Evolutionary conservation across 2,113 vertebrate species (phyloP), one percentile per base, ranked within the genome.

Genomic region (Scatophagus argus): DNA sequence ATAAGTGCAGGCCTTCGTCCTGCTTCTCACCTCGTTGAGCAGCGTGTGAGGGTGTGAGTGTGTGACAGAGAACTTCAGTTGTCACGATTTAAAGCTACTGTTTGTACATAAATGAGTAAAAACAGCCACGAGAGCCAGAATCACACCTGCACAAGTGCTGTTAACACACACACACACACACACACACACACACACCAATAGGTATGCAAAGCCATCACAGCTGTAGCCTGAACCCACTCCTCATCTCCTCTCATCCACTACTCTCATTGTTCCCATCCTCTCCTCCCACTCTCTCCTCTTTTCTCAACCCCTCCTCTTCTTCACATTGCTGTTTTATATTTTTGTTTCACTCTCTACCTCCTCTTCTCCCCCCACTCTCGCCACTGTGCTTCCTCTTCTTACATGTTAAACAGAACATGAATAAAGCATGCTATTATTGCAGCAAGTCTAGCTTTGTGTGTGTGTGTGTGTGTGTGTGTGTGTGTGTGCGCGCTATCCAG

Each of bases 321-420:
- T 64, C 52, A 62, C 34, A n/a, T 43, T 47, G 11, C 51, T 31
- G 38, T 58, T 56, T 16, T 23, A n/a, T 5, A 6, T 55, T 31
- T 69, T 46, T 83, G 43, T 83, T 78, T 3, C 17, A 27, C 38
- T 59, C 25, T 31, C 25, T 31, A 8, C 21, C 27, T 25, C 41
- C 25, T n/a, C 31, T 4, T 49, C 8, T 21, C 49, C 2, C 55
- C 49, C 23, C 36, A 3, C 62, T 65, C 21, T 51, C 47, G 21
- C 49, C 3, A 17, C 60, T 54, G 47, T 19, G 21, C 8, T 2
- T 36, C 64, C 61, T 58, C 36, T 59, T 73, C 77, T 70, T 65
- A 38, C 77, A 73, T 79, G 79, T 82, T 82, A 68, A 85, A 49
- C 62, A 86, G 67, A 72, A 36, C 73, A 86, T 84, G 79, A 87